A percentile compares a stretch with the other conserved stretches of the same genome.
These are phyloP conservation scores for Megaceryle torquata DNA, from an alignment of 2,113 vertebrate species.

Conservation along the genomic window DNA sequence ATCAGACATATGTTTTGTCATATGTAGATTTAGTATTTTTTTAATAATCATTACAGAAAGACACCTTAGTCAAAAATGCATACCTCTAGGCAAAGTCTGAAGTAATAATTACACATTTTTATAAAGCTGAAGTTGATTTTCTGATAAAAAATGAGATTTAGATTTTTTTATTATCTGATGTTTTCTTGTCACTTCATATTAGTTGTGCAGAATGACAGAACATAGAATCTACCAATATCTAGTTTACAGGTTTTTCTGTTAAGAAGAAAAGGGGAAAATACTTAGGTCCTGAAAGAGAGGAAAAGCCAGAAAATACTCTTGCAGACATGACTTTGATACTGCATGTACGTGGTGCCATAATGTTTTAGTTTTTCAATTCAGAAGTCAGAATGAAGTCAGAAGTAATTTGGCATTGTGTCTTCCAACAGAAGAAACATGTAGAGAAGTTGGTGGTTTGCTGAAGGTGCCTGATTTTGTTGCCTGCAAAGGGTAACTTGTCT, in stretches of 20 bases:
- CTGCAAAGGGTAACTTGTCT: background rate
- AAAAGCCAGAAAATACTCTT: background rate
- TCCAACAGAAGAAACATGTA: background rate
- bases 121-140: background rate
- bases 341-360: background rate
- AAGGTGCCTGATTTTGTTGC: background rate
- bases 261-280: background rate
- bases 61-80: background rate
- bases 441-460: slow-evolving; percentile 12
- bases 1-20: background rate
- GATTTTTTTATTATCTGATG: background rate
- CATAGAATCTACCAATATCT: background rate
- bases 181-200: background rate
- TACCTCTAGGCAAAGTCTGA: background rate
- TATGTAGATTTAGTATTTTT: background rate
- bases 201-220: background rate
- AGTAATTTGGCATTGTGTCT: background rate
- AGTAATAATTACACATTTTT: background rate
- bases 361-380: background rate
- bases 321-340: background rate
- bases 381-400: background rate
- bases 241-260: background rate
- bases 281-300: background rate
- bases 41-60: background rate
- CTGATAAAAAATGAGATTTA: background rate